Conservation (phyloP, 92 coral and sea anemone genomes). For the Virgularia gustaviana region DNA sequence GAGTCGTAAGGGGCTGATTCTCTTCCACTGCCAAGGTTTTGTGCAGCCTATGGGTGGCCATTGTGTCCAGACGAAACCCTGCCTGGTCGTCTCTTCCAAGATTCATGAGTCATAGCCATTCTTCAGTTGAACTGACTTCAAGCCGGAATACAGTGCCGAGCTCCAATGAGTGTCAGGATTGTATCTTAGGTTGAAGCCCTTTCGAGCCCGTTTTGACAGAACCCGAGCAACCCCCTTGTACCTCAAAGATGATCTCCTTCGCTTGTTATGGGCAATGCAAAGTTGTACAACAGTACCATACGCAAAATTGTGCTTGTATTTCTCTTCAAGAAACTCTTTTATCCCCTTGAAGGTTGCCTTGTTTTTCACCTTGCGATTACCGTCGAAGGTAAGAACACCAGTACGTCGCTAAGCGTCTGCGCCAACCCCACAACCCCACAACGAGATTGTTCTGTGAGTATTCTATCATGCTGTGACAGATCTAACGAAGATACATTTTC, state of each 20-base stretch:
- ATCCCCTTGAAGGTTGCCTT: constrained; percentile 61
- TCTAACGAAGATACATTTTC: constrained; percentile 51
- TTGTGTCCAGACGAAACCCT: constrained; percentile 24
- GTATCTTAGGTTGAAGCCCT: constrained; percentile 33
- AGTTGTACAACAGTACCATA: constrained; percentile 66
- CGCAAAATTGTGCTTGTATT: constrained; percentile 43
- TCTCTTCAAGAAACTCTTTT: constrained; percentile 52
- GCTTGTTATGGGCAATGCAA: constrained; percentile 57
- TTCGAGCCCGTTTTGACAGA: constrained; percentile 30
- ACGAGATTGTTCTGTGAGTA: constrained; percentile 47
- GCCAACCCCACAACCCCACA: constrained; percentile 49
- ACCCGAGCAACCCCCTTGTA: constrained; percentile 44
- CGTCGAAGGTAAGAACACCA: constrained; percentile 56
- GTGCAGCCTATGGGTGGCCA: constrained; percentile 30
- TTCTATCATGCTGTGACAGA: constrained; percentile 39
- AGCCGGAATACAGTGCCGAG: constrained; percentile 40
- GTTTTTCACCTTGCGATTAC: constrained; percentile 51
- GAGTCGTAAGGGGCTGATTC: constrained; percentile 23
- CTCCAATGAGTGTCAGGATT: constrained; percentile 42
- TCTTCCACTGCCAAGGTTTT: constrained; percentile 9
- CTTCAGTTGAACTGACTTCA: constrained; percentile 18
- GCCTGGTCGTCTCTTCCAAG: constrained; percentile 38
- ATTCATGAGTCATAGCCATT: constrained; percentile 31
- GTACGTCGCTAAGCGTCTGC: constrained; percentile 66
- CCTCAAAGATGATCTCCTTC: constrained; percentile 46